These are phyloP conservation scores for Agrilus mali DNA, from an alignment of 2,888 invertebrate genomes.

Conservation along the genomic window DNA sequence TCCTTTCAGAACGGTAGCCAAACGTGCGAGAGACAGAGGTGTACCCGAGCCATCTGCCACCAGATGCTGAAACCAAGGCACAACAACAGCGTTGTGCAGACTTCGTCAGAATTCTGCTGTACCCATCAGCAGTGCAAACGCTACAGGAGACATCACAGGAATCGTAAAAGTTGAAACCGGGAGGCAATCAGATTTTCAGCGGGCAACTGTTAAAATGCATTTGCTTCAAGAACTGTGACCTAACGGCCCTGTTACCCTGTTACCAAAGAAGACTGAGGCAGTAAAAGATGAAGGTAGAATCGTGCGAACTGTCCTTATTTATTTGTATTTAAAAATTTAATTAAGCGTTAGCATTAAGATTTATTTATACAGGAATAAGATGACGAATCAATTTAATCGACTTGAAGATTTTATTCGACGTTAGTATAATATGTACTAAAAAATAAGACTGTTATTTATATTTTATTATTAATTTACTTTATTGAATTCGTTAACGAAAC, in stretches of 20 bases:
- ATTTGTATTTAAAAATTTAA: constrained; percentile 17
- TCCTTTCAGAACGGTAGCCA: constrained; percentile 68
- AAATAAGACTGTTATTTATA: too few species aligned
- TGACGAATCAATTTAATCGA: too few species aligned
- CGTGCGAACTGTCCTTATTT: constrained; percentile 25
- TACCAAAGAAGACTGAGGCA: constrained; percentile 46
- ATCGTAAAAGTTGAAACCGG: constrained; percentile 16
- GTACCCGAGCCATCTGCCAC: constrained; percentile 59
- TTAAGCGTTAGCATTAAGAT: neutral
- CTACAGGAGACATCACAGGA: constrained; percentile 17
- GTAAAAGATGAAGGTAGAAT: constrained; percentile 19
- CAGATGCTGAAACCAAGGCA: constrained; percentile 34
- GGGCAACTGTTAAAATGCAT: constrained; percentile 34
- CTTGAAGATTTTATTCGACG: too few species aligned
- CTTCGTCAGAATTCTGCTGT: constrained; percentile 44
- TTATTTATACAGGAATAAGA: too few species aligned
- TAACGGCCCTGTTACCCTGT: constrained; percentile 37
- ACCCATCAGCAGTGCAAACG: constrained; percentile 35
- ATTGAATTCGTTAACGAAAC: too few species aligned
- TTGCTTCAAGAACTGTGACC: constrained; percentile 21
- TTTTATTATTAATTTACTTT: too few species aligned
- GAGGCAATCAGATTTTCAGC: constrained; percentile 7
- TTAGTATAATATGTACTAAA: too few species aligned
- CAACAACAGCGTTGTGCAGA: constrained; percentile 13
- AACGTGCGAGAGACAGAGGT: constrained; percentile 69